Base-by-base conservation (phyloP, 2,888 invertebrate species). In the Protula sp. region DNA sequence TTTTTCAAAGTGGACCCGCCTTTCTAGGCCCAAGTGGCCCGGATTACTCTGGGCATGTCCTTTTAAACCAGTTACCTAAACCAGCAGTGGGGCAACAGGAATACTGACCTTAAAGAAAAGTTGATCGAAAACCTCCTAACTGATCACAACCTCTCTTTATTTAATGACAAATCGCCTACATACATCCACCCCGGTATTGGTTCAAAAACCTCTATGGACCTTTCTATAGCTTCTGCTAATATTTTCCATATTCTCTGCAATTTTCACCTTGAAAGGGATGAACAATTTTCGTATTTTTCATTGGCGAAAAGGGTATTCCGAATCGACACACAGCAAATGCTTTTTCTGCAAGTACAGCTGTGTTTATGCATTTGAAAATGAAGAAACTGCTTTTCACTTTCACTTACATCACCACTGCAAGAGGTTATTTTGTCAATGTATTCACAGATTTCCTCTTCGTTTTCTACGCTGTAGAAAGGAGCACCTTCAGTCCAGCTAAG, bases 351-450 rank as follows among this genome's bases (percentile, higher is more conserved):
- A 19, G 53, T 53, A 28, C 29, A 28, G 28, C 14, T 28, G 29
- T 53, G 53, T 27, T 27, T 53, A 29, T 53, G 53, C 3, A 9
- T 53, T 22, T 53, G 53, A 24, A 53, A 29, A 28, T 53, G 28
- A 53, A 53, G 28, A 28, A 53, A 22, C 9, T 53, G 9, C 28
- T 53, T 22, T 4, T 19, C 4, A 14, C 22, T 29, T 26, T 5
- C 9, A 28, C 4, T 9, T 14, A 19, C 50, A 9, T 53, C 9
- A 29, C 9, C 3, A 5, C 5, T 5, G 24, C 50, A 50, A 5
- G 19, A n/a, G 9, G 24, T 5, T 22, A 22, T 5, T 5, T 27
- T 4, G 29, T 24, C 53, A 5, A 53, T 29, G 29, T 9, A 53
- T 53, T 24, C 27, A 14, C 9, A 3, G 9, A 53, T 22, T 24